Base-by-base conservation (phyloP, 2,113 vertebrate species). In the Catharus bicknelli region DNA sequence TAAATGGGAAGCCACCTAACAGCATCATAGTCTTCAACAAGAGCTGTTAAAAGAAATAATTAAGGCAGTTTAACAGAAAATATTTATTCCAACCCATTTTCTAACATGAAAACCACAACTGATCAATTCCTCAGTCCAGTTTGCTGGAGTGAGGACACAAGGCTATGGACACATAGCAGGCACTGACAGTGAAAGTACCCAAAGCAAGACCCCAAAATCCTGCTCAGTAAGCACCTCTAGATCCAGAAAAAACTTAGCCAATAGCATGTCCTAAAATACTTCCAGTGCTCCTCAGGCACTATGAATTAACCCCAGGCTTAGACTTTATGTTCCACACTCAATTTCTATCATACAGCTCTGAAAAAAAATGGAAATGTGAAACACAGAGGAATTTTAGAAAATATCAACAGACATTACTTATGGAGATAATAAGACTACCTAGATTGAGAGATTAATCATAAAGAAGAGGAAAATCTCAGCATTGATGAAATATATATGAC, bases 251-350 rank as follows among this genome's bases (percentile, higher is more conserved):
- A 40, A 10, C 47, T 74, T 40, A 21, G 23, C 38, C 55, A 66
- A 38, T 50, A 83, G 29, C 42, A 27, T 1, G 5, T 40, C 48
- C 83, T 25, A 75, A 64, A 45, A 47, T 3, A 36, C 7, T 36
- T 36, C 34, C 34, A 36, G 34, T 36, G 34, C n/a, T n/a, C n/a
- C n/a, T n/a, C n/a, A n/a, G n/a, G n/a, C n/a, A n/a, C n/a, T n/a
- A n/a, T n/a, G n/a, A n/a, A n/a, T n/a, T n/a, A n/a, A n/a, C n/a
- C n/a, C n/a, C n/a, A 14, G 26, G 34, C 42, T 82, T 26, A 23
- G 17, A 34, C 10, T 19, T 7, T 13, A 23, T 0, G 2, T 42
- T 48, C 34, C 43, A 70, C 0, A 0, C 22, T 42, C 23, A 19
- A 4, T n/a, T 69, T 66, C 34, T 48, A 48, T 14, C 23, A 27